Base-by-base conservation (phyloP, 2,797 vertebrate genomes). In the Gephyroberyx darwinii region DNA sequence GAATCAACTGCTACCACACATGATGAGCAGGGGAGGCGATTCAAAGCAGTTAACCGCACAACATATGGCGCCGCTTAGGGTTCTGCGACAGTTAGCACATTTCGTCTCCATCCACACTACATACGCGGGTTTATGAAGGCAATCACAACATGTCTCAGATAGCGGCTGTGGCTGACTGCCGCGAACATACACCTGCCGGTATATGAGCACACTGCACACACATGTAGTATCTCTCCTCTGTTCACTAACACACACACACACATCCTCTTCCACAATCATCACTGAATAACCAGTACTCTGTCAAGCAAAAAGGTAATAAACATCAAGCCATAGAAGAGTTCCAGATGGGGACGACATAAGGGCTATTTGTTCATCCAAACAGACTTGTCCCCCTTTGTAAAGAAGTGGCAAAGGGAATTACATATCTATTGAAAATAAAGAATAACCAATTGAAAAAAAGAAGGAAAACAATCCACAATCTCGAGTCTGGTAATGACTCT, bases 51-150 rank as follows among this genome's bases (percentile, higher is more conserved):
- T 61, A 61, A 76, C 69, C 67, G 19, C 52, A 39, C 51, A 77
- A 59, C 80, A 87, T 64, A 65, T 74, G 80, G 86, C 74, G 73
- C 39, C 52, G 75, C 20, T 85, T 74, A 72, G 54, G 68, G 54
- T 71, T 57, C 43, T 70, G 53, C 53, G 56, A 59, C 69, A 64
- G 48, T 75, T 55, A 58, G 80, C 65, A 31, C 41, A 60, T 62
- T 58, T 76, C 63, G 22, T 8, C 33, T 50, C 43, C 0, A 4
- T 71, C 61, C 54, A 51, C 30, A 6, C 14, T 37, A n/a, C 13
- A 39, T 61, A 20, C 30, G 20, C 30, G n/a, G 45, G 31, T 33
- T 4, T 53, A 10, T 64, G 35, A 59, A 47, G 33, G 50, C 43
- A 65, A 41, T 48, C 54, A 33, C 69, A 50, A 17, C 50, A 33